A percentile compares a stretch with the other conserved stretches of the same genome.
Conservation (phyloP, 2,797 vertebrate species). For the Syndactyla subalaris region DNA sequence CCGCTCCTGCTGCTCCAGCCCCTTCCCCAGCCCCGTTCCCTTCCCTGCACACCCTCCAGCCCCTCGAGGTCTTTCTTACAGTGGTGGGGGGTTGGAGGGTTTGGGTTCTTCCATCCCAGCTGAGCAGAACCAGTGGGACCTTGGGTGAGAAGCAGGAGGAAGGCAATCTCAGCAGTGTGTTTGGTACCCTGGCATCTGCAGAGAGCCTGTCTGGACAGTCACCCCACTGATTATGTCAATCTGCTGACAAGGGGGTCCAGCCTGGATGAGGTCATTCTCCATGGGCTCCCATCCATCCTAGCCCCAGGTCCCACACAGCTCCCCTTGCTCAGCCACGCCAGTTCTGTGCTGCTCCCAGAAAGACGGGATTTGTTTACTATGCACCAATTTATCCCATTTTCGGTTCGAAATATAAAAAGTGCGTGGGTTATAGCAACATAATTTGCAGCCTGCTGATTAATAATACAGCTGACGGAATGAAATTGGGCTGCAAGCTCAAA, state of each 20-base stretch:
- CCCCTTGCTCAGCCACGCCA: fast-evolving
- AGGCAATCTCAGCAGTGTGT: fast-evolving
- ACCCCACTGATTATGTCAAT: background rate
- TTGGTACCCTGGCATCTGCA: fast-evolving
- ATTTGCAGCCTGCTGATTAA: conserved; percentile 59
- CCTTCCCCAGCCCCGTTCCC: background rate
- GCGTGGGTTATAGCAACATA: background rate
- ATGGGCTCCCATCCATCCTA: fast-evolving
- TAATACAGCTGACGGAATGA: conserved; percentile 11
- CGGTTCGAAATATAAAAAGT: background rate
- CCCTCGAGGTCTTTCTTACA: fast-evolving
- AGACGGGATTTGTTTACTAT: conserved; percentile 26
- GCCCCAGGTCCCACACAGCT: background rate
- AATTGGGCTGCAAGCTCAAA: background rate
- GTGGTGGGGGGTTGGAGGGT: background rate
- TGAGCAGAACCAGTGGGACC: background rate
- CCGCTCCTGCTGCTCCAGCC: background rate
- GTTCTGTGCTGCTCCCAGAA: fast-evolving
- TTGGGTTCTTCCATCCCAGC: fast-evolving
- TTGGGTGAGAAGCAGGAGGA: background rate
- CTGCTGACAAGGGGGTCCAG: background rate
- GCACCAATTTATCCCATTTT: conserved; percentile 21
- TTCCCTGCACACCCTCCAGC: background rate
- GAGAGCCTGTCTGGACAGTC: background rate
- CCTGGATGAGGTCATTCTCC: fast-evolving